Conservation (phyloP, 2,797 vertebrate genomes). For the Serranus cabrilla region DNA sequence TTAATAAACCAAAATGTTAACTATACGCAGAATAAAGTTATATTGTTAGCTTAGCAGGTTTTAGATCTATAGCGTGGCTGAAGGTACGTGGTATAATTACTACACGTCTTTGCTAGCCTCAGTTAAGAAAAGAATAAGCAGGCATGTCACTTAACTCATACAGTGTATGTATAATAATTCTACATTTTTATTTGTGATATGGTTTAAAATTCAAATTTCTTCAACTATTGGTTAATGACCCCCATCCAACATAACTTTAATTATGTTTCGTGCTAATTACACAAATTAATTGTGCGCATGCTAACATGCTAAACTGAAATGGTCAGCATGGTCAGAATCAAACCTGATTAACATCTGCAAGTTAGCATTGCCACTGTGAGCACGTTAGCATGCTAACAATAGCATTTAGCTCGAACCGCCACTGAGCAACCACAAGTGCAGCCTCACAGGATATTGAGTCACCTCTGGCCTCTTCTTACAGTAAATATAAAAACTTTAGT, state of each 20-base stretch:
- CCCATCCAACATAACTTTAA: no score
- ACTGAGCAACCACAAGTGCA: background rate
- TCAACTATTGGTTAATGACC: background rate
- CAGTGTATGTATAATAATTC: background rate
- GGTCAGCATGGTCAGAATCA: background rate
- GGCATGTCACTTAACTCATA: background rate
- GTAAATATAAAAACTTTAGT: background rate
- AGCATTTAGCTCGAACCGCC: no score
- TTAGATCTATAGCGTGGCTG: background rate
- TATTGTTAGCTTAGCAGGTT: no score
- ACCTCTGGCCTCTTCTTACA: slow-evolving; percentile 7
- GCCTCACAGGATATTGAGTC: slow-evolving; percentile 22
- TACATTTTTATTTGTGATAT: background rate
- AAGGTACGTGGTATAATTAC: no score
- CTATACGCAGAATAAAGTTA: no score
- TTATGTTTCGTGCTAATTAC: background rate
- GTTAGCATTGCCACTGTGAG: background rate
- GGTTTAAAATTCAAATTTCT: background rate
- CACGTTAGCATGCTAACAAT: background rate
- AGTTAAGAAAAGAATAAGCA: background rate
- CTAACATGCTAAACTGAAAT: background rate
- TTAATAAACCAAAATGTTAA: background rate
- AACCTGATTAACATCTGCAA: background rate
- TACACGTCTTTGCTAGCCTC: background rate
- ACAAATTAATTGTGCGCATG: background rate